Evolutionary conservation across 2,113 vertebrate species (phyloP), one percentile per base, ranked within the genome.

Genomic region (Zosterops japonicus): DNA sequence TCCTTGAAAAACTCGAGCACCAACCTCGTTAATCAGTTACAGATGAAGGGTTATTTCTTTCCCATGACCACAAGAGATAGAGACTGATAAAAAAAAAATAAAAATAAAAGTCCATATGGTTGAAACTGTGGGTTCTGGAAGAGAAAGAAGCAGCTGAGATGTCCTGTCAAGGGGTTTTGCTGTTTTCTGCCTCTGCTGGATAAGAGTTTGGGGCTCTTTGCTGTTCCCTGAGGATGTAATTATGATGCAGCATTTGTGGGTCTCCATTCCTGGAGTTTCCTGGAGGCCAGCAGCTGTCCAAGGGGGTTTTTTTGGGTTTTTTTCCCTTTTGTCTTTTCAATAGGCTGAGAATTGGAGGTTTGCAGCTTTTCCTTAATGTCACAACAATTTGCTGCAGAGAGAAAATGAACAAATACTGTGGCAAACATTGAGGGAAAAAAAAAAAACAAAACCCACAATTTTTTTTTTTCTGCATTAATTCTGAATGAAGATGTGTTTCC

Each of bases 1-100:
- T 90, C 60, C 85, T 91, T 67, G 59, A 85, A 94, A 91, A 93
- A 64, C 75, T 86, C 61, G 35, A 79, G 84, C 77, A 95, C 77
- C 85, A 86, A 11, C 60, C 56, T 88, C 65, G 69, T 77, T 94
- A 97, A 95, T 88, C 83, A 71, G 88, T 81, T 86, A 55, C 85
- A 95, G 90, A 60, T 95, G 94, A 94, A 86, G 69, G 83, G 82
- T 93, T 86, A 42, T 82, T 84, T 79, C 89, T 94, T 85, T 91
- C 90, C 92, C 89, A 94, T 39, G 78, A 82, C 77, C 94, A 90
- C 50, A 27, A 80, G n/a, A 80, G 79, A 85, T 78, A 90, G 79
- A 90, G 36, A 55, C 24, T 57, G 53, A 90, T 64, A n/a, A 60
- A 44, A 47, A 16, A 27, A 60, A 52, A 57, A 56, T 8, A 20